phyloP scores from a whole-genome alignment of 2,888 invertebrate species.

The Meta bourneti region DNA sequence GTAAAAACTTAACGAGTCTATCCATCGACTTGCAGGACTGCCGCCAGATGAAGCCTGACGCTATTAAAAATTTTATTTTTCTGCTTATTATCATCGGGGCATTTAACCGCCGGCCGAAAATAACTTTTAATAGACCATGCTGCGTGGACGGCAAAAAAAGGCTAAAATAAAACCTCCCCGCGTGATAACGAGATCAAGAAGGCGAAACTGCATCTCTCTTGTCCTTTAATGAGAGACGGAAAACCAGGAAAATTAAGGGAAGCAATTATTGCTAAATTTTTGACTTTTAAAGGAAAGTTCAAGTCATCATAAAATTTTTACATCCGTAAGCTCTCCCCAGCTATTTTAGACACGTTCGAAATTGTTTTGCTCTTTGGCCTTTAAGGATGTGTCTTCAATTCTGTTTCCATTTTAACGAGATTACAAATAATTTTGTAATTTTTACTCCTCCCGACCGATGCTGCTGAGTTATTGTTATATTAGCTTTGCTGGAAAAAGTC shows the following conservation, averaged over 20 bases:
- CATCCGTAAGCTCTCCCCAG: constrained; percentile 1
- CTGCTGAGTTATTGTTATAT: neutral
- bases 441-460: neutral
- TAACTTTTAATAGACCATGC: constrained; percentile 57
- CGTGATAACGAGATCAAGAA: constrained; percentile 61
- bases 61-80: constrained; percentile 48
- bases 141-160: neutral
- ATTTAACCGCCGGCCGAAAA: constrained; percentile 56
- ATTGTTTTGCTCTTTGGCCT: neutral
- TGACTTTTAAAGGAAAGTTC: constrained; percentile 49
- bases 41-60: constrained; percentile 53
- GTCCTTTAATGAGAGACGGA: constrained; percentile 39
- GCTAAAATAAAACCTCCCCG: neutral
- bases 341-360: neutral
- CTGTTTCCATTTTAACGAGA: neutral
- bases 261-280: constrained; percentile 52
- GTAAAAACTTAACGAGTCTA: constrained; percentile 57
- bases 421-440: neutral
- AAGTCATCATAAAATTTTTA: constrained; percentile 42
- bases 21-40: constrained; percentile 23
- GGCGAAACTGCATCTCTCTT: constrained; percentile 22
- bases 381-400: neutral
- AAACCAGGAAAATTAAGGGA: constrained; percentile 53
- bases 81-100: constrained; percentile 54
- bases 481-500: neutral